Percentiles rank a stretch among this genome's conserved stretches.
Evolutionary conservation across 1,140 invertebrate genomes (phyloP).

Genomic region (Trissolcus basalis): DNA sequence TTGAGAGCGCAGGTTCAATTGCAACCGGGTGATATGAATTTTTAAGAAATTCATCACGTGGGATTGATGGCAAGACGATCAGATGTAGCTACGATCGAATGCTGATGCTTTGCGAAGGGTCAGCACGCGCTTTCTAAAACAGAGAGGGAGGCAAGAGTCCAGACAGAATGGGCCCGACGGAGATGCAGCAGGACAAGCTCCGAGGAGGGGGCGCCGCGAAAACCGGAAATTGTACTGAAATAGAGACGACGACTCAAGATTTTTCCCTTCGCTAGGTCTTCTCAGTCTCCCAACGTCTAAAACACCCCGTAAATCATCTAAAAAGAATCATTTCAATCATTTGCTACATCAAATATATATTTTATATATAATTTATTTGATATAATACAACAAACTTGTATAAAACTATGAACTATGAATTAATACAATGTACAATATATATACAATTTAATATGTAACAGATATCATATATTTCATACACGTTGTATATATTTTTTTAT

Average conservation of each 20-base stretch:
- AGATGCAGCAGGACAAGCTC: constrained; percentile 11
- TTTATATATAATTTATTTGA: too few species aligned
- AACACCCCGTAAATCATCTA: constrained; percentile 48
- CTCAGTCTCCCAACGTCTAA: constrained; percentile 56
- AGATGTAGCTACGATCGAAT: constrained; percentile 53
- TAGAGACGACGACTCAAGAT: constrained; percentile 64
- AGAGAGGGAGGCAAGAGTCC: constrained; percentile 34
- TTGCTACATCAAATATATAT: too few species aligned
- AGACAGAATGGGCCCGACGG: constrained; percentile 9
- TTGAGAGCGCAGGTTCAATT: too few species aligned
- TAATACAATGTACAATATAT: too few species aligned
- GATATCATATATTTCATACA: too few species aligned
- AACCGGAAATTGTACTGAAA: constrained; percentile 69
- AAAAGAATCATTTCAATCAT: too few species aligned
- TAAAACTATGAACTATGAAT: too few species aligned
- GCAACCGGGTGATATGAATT: too few species aligned
- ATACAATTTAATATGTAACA: too few species aligned
- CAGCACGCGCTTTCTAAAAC: constrained; percentile 55
- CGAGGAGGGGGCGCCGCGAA: constrained; percentile 59
- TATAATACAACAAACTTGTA: too few species aligned
- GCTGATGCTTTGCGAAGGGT: constrained; percentile 27
- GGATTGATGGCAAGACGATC: constrained; percentile 10
- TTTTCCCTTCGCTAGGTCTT: constrained; percentile 58
- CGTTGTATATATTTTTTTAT: too few species aligned
- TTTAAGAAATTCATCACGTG: too few species aligned